Evolutionary conservation across 2,113 vertebrate species (phyloP).

Genomic region (Harpagus bidentatus): DNA sequence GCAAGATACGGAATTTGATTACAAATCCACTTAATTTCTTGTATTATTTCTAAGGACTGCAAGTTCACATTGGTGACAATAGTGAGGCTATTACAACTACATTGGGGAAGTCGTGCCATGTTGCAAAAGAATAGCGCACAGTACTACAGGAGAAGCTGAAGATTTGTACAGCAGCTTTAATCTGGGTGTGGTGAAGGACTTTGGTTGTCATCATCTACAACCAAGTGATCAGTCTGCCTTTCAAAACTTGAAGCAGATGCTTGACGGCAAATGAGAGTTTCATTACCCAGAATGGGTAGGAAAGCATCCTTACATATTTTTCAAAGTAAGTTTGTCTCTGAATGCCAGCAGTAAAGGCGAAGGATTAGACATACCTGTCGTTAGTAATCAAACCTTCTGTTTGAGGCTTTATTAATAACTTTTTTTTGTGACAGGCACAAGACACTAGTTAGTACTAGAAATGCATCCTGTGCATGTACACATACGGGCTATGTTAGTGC

Average conservation of each 20-base stretch:
- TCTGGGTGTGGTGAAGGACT: not conserved
- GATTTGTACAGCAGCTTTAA: not conserved
- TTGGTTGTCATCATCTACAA: not conserved
- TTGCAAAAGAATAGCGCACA: not conserved
- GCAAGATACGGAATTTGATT: not conserved
- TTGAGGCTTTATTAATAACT: not conserved
- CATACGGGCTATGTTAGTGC: not conserved
- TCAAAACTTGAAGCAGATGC: not conserved
- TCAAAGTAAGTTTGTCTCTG: not conserved
- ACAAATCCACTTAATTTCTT: not conserved
- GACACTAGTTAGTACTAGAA: not conserved
- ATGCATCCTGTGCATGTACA: not conserved
- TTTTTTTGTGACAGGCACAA: not conserved
- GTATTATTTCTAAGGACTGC: not conserved
- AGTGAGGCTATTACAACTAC: not conserved
- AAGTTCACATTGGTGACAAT: not conserved
- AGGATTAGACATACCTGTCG: not conserved
- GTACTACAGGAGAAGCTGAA: not conserved
- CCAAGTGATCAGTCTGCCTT: not conserved
- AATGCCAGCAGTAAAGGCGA: not conserved
- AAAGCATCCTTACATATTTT: not conserved
- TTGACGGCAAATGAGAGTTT: not conserved
- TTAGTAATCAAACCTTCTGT: not conserved
- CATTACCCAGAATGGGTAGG: not conserved
- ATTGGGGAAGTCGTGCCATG: not conserved